Percentiles rank a stretch among this genome's conserved stretches.
Conservation (phyloP, 2,113 vertebrate genomes). For the Tachysurus fulvidraco region DNA sequence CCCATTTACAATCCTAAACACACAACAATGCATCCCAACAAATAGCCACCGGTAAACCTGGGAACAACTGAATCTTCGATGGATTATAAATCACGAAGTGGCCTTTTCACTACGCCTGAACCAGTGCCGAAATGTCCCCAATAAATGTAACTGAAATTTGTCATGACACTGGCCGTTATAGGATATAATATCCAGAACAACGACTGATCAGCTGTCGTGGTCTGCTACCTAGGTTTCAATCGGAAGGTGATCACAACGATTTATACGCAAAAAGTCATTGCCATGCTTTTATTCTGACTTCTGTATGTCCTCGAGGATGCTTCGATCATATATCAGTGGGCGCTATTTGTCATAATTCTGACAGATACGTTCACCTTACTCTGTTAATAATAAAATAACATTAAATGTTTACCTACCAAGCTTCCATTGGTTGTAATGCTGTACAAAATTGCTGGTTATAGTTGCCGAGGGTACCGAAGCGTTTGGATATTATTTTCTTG, state of each 20-base stretch:
- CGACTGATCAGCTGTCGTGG: neutral
- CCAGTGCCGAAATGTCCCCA: conserved; percentile 70
- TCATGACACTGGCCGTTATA: conserved; percentile 42
- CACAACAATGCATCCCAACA: conserved; percentile 31
- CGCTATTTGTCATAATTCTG: conserved; percentile 91
- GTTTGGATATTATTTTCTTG: conserved; percentile 97
- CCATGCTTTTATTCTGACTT: conserved; percentile 77
- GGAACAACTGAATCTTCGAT: conserved; percentile 73
- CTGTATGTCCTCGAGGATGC: conserved; percentile 74
- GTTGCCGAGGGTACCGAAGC: conserved; percentile 83
- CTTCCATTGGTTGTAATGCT: conserved; percentile 83
- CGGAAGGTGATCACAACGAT: conserved; percentile 20
- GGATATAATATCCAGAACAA: conserved; percentile 7
- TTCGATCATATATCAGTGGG: conserved; percentile 82
- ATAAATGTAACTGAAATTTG: conserved; percentile 50
- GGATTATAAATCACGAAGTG: conserved; percentile 72
- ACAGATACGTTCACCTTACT: conserved; percentile 92
- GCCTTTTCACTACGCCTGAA: conserved; percentile 76
- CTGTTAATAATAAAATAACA: conserved; percentile 84
- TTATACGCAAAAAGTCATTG: conserved; percentile 71
- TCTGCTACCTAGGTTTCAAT: conserved; percentile 15
- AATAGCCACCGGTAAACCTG: conserved; percentile 33
- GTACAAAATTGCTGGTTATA: conserved; percentile 79
- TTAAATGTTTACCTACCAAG: conserved; percentile 95
- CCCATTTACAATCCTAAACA: conserved; percentile 16